Base-by-base conservation (phyloP, 2,113 vertebrate genomes). In the Melanerpes aurifrons region DNA sequence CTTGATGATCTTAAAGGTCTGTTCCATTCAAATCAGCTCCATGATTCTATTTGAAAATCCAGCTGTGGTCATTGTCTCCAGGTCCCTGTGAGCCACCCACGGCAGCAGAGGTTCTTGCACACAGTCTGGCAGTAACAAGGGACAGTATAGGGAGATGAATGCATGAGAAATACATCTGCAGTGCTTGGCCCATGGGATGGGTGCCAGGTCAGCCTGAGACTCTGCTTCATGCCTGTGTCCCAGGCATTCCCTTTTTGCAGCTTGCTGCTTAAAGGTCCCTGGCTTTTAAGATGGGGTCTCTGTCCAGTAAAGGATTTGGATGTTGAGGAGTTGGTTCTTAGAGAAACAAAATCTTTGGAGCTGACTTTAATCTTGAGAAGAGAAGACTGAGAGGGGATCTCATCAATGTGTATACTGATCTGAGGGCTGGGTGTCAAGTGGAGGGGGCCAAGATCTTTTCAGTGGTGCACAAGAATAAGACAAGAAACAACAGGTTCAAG, bases 81-180 rank as follows among this genome's bases (percentile, higher is more conserved):
- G 53, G 29, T 15, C 40, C 24, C 29, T 0, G 0, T 11, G 29
- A 31, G 21, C 50, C 7, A 19, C 15, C 5, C 11, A 3, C 14
- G 40, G 56, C 22, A 58, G 19, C 10, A 6, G 8, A 9, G 2
- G 2, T 53, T 6, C 15, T 53, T 43, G 56, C 18, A 57, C 17
- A 10, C 31, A 16, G 35, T 1, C 2, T 37, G 75, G 2, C 19
- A 24, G 3, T 10, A 62, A 1, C 14, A 19, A 0, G 1, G 56
- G 25, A 8, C 45, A 35, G 25, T 31, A 53, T 19, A 2, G 26
- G 57, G 3, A 24, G 71, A 15, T 29, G 35, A 12, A 26, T 62
- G 25, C 31, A 53, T 2, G 7, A 17, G 75, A 20, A 53, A 4
- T 47, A 26, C 57, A 16, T 12, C 26, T 56, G 81, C 31, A 26